phyloP scores from a whole-genome alignment of 2,888 invertebrate genomes.

The Xylota sylvarum region DNA sequence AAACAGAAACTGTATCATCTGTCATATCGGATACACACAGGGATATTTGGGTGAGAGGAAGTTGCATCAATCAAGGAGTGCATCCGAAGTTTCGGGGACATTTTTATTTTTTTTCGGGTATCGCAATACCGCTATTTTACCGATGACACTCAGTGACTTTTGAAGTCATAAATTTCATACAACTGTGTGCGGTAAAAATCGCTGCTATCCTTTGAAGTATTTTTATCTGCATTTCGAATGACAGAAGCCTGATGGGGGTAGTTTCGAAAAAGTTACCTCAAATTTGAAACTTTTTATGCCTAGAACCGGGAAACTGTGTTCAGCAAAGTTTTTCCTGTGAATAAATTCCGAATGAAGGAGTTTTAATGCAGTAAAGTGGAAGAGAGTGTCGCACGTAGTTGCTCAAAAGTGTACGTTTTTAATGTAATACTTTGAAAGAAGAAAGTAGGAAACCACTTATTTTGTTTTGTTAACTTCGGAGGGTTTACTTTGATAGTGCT shows the following conservation, averaged over 20 bases:
- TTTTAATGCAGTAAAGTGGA: not conserved
- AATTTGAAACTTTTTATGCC: conserved; percentile 11
- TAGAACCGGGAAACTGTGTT: not conserved
- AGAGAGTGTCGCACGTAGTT: not conserved
- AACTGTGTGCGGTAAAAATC: conserved; percentile 21
- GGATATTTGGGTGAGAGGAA: not conserved
- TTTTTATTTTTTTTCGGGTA: conserved; percentile 21
- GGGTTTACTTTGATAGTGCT: no score
- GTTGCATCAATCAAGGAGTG: conserved; percentile 69
- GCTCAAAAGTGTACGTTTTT: not conserved
- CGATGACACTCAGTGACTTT: conserved; percentile 58
- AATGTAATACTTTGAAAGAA: not conserved
- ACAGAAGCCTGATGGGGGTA: conserved; percentile 3
- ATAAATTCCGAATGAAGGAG: not conserved
- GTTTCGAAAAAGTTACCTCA: not conserved
- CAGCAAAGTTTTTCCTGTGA: conserved; percentile 17
- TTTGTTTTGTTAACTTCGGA: no score
- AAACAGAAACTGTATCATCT: conserved; percentile 29
- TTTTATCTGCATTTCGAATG: conserved; percentile 52
- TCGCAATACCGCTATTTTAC: conserved; percentile 55
- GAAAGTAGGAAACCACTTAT: no score
- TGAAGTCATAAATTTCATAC: conserved; percentile 55
- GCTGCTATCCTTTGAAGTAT: conserved; percentile 24
- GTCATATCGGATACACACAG: conserved; percentile 25
- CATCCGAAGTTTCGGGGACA: conserved; percentile 54